Evolutionary conservation across 2,113 vertebrate species (phyloP).

Genomic region (Dendropsophus ebraccatus): DNA sequence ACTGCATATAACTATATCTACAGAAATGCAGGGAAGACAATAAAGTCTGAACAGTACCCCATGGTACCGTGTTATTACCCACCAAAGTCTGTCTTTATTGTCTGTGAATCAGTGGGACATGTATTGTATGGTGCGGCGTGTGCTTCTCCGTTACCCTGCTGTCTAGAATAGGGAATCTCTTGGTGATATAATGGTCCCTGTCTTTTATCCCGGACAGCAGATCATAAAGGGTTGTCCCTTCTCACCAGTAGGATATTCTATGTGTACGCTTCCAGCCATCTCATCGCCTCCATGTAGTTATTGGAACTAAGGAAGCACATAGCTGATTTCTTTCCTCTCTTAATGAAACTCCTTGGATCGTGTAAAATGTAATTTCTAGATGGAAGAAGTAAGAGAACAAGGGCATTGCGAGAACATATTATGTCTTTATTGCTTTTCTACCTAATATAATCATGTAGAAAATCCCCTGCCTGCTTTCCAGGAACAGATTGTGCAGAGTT

Average conservation of each 20-base stretch:
- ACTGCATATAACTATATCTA: neutral
- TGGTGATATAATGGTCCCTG: neutral
- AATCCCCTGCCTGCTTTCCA: slow-evolving; percentile 18
- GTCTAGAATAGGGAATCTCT: neutral
- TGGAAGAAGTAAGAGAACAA: neutral
- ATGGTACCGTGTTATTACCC: neutral
- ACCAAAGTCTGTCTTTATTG: neutral
- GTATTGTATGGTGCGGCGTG: neutral
- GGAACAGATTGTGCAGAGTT: slow-evolving; percentile 11
- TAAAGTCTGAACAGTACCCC: neutral
- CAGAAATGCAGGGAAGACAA: no score
- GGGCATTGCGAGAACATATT: neutral
- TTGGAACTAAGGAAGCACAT: slow-evolving; percentile 6
- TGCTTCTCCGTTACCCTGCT: neutral
- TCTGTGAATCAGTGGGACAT: neutral
- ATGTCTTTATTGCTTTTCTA: slow-evolving; percentile 25
- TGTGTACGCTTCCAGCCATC: neutral
- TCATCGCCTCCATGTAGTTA: neutral
- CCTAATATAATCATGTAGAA: slow-evolving; percentile 23
- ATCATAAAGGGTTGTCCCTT: neutral
- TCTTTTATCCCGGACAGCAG: neutral
- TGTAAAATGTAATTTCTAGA: slow-evolving; percentile 16
- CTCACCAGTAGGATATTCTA: neutral
- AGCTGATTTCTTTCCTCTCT: neutral
- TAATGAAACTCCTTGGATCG: neutral